phyloP scores from a whole-genome alignment of 1,140 invertebrate species.

The Brachionus calyciflorus region DNA sequence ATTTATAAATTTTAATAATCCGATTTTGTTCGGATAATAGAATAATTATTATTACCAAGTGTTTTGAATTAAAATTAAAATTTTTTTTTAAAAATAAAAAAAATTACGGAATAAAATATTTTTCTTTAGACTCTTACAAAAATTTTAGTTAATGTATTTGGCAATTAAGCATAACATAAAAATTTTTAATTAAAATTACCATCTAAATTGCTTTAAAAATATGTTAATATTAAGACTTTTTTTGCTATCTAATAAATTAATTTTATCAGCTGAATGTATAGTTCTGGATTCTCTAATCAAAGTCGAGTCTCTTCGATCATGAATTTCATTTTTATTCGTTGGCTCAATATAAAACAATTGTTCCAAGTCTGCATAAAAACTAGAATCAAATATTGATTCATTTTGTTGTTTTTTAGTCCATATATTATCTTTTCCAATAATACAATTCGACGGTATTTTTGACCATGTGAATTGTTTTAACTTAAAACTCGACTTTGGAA shows the following conservation, averaged over 20 bases:
- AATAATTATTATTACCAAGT: too few species aligned
- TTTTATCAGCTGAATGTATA: neutral
- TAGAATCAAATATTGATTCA: neutral
- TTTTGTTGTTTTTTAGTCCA: neutral
- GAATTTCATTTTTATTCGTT: neutral
- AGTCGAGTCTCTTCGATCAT: slow-evolving; percentile 21
- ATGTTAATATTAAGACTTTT: slow-evolving; percentile 33
- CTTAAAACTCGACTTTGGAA: slow-evolving; percentile 2
- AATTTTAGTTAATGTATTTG: neutral
- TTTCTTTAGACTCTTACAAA: too few species aligned
- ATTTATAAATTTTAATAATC: too few species aligned
- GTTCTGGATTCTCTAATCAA: slow-evolving; percentile 16
- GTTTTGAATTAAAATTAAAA: too few species aligned
- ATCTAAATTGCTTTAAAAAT: slow-evolving; percentile 41
- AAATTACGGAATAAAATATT: too few species aligned
- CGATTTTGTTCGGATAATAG: too few species aligned
- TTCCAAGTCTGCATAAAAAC: slow-evolving; percentile 4
- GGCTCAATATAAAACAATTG: neutral
- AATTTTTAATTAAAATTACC: neutral
- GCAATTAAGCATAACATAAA: neutral
- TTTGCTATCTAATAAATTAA: slow-evolving; percentile 37
- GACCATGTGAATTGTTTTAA: slow-evolving; percentile 38
- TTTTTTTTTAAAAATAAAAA: too few species aligned
- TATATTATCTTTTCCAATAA: slow-evolving; percentile 8
- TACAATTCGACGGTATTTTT: slow-evolving; percentile 14